Conservation (phyloP, 2,888 invertebrate genomes). For the Drosophila putrida region DNA sequence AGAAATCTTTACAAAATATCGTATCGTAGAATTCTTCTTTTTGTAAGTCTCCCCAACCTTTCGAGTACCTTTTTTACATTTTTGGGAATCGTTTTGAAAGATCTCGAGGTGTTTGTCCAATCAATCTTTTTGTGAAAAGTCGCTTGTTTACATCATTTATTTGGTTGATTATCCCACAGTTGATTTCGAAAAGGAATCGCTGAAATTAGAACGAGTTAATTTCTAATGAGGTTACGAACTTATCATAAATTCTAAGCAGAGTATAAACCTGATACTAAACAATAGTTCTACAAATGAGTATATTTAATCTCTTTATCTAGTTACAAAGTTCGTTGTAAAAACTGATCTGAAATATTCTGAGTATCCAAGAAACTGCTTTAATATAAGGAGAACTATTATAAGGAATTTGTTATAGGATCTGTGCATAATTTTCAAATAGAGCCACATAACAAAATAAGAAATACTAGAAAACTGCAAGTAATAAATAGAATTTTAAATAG, state of each 20-base stretch:
- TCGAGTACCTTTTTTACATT: constrained; percentile 21
- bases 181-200: background rate
- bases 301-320: background rate
- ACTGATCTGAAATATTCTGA: background rate
- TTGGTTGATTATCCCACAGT: constrained; percentile 15
- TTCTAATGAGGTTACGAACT: background rate
- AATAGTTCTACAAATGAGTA: background rate
- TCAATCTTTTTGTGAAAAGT: constrained; percentile 57
- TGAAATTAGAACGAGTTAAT: background rate
- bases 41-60: constrained; percentile 21
- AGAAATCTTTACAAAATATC: constrained; percentile 64
- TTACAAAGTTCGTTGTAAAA: background rate
- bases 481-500: no score
- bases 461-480: no score
- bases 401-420: no score
- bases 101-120: constrained; percentile 34
- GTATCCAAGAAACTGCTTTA: no score
- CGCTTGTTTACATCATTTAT: constrained; percentile 28
- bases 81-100: constrained; percentile 15
- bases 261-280: no score
- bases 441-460: no score
- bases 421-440: no score
- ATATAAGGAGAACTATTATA: no score
- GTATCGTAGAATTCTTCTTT: constrained; percentile 18
- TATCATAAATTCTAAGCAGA: no score